These are phyloP conservation scores for Xanthorhoe spadicearia DNA, from an alignment of 2,888 invertebrate genomes.

Conservation along the genomic window DNA sequence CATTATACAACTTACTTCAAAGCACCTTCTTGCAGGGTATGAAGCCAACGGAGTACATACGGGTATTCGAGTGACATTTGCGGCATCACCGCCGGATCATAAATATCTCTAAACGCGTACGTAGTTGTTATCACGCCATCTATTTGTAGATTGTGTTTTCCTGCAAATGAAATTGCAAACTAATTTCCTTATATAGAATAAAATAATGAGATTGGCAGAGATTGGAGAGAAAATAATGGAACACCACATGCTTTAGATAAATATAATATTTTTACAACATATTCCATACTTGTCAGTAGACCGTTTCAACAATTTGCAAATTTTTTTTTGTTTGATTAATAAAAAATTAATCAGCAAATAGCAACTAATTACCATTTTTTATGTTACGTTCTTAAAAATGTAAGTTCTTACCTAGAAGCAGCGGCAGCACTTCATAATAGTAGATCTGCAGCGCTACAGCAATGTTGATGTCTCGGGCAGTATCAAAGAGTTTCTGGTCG, in stretches of 20 bases:
- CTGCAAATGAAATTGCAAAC: slow-evolving; percentile 40
- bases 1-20: slow-evolving; percentile 51
- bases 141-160: slow-evolving; percentile 52
- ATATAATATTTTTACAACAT: too few relatives aligned
- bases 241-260: too few relatives aligned
- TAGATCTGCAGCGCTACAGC: slow-evolving; percentile 54
- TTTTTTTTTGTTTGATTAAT: too few relatives aligned
- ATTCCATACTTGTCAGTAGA: too few relatives aligned
- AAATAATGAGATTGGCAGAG: too few relatives aligned
- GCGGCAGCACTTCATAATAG: slow-evolving; percentile 58
- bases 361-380: too few relatives aligned
- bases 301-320: too few relatives aligned
- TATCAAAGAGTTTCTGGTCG: slow-evolving; percentile 57
- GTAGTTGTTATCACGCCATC: slow-evolving; percentile 50
- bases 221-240: too few relatives aligned
- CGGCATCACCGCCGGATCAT: slow-evolving; percentile 51
- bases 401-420: slow-evolving; percentile 51
- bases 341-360: too few relatives aligned
- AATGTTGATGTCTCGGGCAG: slow-evolving; percentile 61
- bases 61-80: slow-evolving; percentile 58
- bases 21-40: slow-evolving; percentile 57
- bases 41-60: slow-evolving; percentile 56
- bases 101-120: slow-evolving; percentile 55
- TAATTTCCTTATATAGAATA: too few relatives aligned
- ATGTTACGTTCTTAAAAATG: too few relatives aligned